Percentiles rank a stretch among this genome's conserved stretches.
Conservation (phyloP, 2,113 vertebrate genomes). For the Trogon surrucura region DNA sequence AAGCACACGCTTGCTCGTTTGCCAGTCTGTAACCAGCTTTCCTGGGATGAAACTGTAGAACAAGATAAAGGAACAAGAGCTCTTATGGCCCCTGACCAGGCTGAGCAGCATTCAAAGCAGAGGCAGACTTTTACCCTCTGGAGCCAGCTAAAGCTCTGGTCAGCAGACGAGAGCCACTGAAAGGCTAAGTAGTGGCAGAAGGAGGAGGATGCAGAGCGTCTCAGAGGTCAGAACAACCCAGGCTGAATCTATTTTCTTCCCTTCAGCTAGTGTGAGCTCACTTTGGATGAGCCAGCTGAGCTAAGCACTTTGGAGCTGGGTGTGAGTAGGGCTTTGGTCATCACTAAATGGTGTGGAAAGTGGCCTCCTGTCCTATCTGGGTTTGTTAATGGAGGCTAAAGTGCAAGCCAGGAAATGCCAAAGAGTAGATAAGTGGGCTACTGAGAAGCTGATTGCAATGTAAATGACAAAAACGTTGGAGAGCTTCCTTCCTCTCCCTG, state of each 20-base stretch:
- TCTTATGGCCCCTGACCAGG: background rate
- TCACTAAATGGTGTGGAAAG: background rate
- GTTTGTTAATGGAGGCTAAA: background rate
- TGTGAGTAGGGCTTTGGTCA: background rate
- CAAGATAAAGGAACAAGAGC: background rate
- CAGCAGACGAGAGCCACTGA: background rate
- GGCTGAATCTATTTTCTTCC: background rate
- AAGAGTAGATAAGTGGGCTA: background rate
- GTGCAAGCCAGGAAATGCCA: background rate
- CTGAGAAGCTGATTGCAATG: background rate
- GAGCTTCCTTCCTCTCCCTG: background rate
- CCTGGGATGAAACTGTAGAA: background rate
- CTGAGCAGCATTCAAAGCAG: background rate
- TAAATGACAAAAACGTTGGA: background rate
- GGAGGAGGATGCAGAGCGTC: background rate
- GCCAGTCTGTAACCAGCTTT: background rate
- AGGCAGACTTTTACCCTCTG: background rate
- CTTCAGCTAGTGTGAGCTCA: background rate
- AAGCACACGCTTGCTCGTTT: background rate
- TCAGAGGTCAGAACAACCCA: background rate
- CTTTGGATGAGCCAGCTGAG: background rate
- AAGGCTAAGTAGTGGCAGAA: fast-evolving
- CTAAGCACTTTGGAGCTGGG: background rate
- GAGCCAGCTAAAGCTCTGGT: background rate
- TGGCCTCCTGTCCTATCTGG: background rate